Conservation (phyloP, 2,113 vertebrate species). For the Myocastor coypus region DNA sequence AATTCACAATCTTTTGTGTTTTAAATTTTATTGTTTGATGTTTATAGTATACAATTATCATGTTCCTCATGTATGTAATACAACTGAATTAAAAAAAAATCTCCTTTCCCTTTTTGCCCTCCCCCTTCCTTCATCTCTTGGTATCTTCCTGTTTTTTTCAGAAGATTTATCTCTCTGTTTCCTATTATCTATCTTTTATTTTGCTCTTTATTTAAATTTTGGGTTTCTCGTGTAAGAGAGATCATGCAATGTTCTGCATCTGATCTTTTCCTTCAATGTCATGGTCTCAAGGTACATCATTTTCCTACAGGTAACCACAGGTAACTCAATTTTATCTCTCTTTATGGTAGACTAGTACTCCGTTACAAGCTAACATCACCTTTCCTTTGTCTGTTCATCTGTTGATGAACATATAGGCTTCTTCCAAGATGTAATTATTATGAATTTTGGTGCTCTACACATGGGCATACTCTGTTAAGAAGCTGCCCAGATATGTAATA, state of each 20-base stretch:
- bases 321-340: not conserved
- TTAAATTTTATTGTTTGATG: not conserved
- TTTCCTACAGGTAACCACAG: not conserved
- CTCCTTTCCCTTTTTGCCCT: not conserved
- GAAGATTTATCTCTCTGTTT: not conserved
- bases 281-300: not conserved
- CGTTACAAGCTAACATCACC: not conserved
- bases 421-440: not conserved
- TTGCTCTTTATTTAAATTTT: not conserved
- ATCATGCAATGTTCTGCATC: not conserved
- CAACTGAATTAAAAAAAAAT: not conserved
- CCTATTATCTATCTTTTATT: not conserved
- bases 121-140: not conserved
- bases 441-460: not conserved
- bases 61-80: not conserved
- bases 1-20: not conserved
- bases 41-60: not conserved
- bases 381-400: not conserved
- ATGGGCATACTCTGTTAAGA: not conserved
- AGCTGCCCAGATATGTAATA: too few species aligned
- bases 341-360: not conserved
- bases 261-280: not conserved
- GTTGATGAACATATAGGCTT: not conserved
- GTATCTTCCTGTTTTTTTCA: not conserved
- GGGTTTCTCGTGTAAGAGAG: not conserved